A percentile compares a stretch with the other conserved stretches of the same genome.
Conservation (phyloP, 2,797 vertebrate genomes). For the Macroramphosus scolopax region DNA sequence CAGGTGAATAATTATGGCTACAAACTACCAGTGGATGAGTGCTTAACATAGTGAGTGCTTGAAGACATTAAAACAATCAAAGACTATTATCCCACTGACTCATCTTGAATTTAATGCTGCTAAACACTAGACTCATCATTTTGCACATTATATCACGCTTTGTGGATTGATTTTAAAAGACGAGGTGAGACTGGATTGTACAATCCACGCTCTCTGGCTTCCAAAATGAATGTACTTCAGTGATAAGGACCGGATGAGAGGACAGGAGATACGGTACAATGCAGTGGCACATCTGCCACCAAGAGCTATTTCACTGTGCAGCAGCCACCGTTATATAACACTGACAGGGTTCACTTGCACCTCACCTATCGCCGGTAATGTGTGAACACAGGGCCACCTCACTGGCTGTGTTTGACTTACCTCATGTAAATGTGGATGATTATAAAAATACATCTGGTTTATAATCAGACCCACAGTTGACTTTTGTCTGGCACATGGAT, state of each 20-base stretch:
- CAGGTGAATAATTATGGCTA: slow-evolving; percentile 7
- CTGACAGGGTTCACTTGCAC: slow-evolving; percentile 54
- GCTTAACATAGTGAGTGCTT: slow-evolving; percentile 26
- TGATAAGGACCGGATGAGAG: slow-evolving; percentile 74
- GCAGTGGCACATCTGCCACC: slow-evolving; percentile 66
- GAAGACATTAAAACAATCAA: slow-evolving; percentile 40
- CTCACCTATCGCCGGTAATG: slow-evolving; percentile 42
- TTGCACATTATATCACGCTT: slow-evolving; percentile 40
- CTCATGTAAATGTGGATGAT: slow-evolving; percentile 27
- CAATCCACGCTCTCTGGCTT: slow-evolving; percentile 67
- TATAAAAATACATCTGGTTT: slow-evolving; percentile 5
- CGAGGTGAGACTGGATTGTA: slow-evolving; percentile 42
- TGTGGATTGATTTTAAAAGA: slow-evolving; percentile 47
- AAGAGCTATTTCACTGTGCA: slow-evolving; percentile 64
- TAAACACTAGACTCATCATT: slow-evolving; percentile 48
- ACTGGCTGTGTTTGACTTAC: slow-evolving; percentile 16
- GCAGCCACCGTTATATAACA: slow-evolving; percentile 68
- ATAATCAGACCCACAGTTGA: slow-evolving; percentile 30
- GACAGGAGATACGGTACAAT: slow-evolving; percentile 69
- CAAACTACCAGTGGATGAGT: slow-evolving; percentile 18
- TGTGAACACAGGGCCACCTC: slow-evolving; percentile 39
- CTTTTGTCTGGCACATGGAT: slow-evolving; percentile 14
- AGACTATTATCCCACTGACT: slow-evolving; percentile 48
- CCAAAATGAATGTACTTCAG: slow-evolving; percentile 73
- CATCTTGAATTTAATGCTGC: slow-evolving; percentile 47